Evolutionary conservation across 2,888 invertebrate genomes (phyloP), one percentile per base, ranked within the genome.

Genomic region (Lithosia quadra): DNA sequence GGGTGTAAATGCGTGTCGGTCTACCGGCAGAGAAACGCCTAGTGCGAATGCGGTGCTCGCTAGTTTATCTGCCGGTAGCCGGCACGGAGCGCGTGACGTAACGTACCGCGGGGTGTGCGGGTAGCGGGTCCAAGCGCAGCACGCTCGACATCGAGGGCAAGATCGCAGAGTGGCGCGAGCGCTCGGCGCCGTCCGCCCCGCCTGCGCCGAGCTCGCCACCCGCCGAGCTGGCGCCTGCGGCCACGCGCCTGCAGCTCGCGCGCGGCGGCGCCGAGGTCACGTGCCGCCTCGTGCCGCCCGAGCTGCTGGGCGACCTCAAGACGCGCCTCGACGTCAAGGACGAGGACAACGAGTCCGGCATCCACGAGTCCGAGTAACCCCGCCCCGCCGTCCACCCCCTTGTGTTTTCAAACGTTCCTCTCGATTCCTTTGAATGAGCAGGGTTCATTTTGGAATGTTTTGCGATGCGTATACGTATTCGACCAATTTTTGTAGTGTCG

Each of bases 101-200:
- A 69, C 75, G 83, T 82, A 5, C 5, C 2, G 5, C 2, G 28
- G 3, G 28, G 28, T 2, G 28, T 28, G 28, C 3, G 2, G 2
- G 28, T 28, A 93, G 94, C 83, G 94, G 92, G 57, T 94, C 93
- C 73, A 94, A 94, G 87, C 93, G 94, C 84, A 93, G 92, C 89
- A 95, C 94, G 81, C 91, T 95, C 77, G 94, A 95, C 92, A 92
- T 95, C 92, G 94, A 95, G 89, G 94, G 94, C 80, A 94, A 94
- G 92, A 92, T 94, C 72, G 94, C 92, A 73, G 91, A 91, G 90
- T 93, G 93, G 94, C 91, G 93, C 81, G 87, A 85, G 67, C 89
- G 92, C 67, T 83, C 82, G 81, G 81, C 63, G 57, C 79, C 79
- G 13, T 88, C 69, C 78, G 73, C 69, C 34, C 73, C 78, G 68